phyloP scores from a whole-genome alignment of 2,797 vertebrate genomes.

The Strix occidentalis region DNA sequence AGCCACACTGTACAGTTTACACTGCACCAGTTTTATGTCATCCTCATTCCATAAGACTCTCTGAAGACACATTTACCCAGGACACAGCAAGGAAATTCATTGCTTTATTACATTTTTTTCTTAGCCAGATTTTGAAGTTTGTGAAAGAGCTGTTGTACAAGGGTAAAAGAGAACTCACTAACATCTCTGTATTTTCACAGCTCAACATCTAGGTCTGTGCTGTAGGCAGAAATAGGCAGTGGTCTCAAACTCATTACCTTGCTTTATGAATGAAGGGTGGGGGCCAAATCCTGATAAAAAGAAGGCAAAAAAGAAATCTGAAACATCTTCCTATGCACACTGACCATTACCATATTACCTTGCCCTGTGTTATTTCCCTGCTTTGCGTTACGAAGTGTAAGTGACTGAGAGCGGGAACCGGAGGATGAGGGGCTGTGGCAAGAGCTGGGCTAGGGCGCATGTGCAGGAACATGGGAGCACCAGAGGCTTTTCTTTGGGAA shows the following conservation, averaged over 20 bases:
- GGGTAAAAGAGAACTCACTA: neutral
- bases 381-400: fast-evolving
- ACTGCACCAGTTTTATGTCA: neutral
- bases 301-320: neutral
- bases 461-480: fast-evolving
- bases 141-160: neutral
- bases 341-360: neutral
- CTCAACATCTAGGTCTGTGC: neutral
- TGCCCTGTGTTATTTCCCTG: neutral
- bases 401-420: neutral
- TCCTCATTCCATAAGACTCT: neutral
- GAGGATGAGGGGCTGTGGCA: neutral
- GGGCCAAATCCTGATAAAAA: neutral
- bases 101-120: neutral
- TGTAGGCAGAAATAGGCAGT: neutral
- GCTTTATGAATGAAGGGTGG: neutral
- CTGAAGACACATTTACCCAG: neutral
- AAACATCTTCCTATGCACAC: neutral
- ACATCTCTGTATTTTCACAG: neutral
- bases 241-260: neutral
- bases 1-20: neutral
- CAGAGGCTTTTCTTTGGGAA: neutral
- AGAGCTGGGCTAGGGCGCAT: neutral
- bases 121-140: neutral
- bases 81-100: neutral